Evolutionary conservation across 2,888 invertebrate genomes (phyloP).

Genomic region (Nymphalis c-album): DNA sequence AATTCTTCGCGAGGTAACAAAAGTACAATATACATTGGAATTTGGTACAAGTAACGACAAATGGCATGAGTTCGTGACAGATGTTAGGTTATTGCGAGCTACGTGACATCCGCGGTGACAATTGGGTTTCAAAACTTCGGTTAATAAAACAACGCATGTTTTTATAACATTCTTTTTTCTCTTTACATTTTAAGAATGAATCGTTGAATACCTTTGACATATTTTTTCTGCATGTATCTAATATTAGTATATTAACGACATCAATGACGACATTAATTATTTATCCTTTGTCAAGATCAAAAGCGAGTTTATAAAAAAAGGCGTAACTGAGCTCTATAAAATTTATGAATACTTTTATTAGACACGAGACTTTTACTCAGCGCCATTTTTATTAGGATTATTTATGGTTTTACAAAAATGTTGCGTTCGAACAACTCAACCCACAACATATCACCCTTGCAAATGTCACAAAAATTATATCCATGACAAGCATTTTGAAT

Average conservation of each 20-base stretch:
- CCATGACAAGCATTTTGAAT: too few relatives aligned
- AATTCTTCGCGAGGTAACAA: background rate
- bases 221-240: too few relatives aligned
- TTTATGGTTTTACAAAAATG: background rate
- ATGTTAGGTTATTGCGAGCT: slow-evolving; percentile 1
- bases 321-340: background rate
- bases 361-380: background rate
- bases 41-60: background rate
- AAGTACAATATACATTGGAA: background rate
- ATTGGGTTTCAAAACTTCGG: background rate
- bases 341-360: background rate
- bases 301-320: background rate
- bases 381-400: background rate
- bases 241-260: too few relatives aligned
- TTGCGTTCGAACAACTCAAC: background rate
- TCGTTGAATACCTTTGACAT: too few relatives aligned
- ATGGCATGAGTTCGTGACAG: background rate
- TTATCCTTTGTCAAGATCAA: background rate
- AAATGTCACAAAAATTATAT: background rate
- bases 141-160: background rate
- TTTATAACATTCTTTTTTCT: background rate
- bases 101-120: background rate
- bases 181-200: too few relatives aligned
- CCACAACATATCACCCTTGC: background rate
- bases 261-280: too few relatives aligned